Evolutionary conservation across 1,140 invertebrate species (phyloP).

Genomic region (Uloborus diversus): DNA sequence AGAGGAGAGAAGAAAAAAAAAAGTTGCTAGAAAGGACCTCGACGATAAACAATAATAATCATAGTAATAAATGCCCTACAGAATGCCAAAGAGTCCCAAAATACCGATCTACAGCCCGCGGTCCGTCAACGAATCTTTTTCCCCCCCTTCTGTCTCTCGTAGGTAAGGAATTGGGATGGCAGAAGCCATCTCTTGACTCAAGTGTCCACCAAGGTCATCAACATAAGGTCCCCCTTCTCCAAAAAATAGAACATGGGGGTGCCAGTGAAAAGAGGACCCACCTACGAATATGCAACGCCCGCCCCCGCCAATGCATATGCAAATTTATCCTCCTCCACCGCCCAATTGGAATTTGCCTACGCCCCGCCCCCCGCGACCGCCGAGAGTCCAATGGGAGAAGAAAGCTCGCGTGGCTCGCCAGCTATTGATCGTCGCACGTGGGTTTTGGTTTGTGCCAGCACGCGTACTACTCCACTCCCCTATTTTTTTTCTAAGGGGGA

Average conservation of each 20-base stretch:
- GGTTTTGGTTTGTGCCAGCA: constrained; percentile 42
- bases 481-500: neutral
- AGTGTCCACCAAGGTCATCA: constrained; percentile 45
- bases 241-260: neutral
- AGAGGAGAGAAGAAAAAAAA: neutral
- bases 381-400: constrained; percentile 27
- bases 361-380: constrained; percentile 43
- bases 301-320: constrained; percentile 52
- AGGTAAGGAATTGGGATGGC: neutral
- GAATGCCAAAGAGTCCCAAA: neutral
- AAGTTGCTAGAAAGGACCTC: neutral
- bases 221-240: constrained; percentile 37
- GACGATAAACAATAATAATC: neutral
- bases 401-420: constrained; percentile 31
- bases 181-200: neutral
- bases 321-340: constrained; percentile 43
- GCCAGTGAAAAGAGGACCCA: neutral
- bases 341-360: constrained; percentile 56
- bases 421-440: constrained; percentile 49
- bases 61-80: neutral
- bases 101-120: neutral
- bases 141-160: neutral
- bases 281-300: constrained; percentile 1
- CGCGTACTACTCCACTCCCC: neutral
- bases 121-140: neutral